phyloP scores from a whole-genome alignment of 2,797 vertebrate genomes.

The Lycodopsis pacificus region DNA sequence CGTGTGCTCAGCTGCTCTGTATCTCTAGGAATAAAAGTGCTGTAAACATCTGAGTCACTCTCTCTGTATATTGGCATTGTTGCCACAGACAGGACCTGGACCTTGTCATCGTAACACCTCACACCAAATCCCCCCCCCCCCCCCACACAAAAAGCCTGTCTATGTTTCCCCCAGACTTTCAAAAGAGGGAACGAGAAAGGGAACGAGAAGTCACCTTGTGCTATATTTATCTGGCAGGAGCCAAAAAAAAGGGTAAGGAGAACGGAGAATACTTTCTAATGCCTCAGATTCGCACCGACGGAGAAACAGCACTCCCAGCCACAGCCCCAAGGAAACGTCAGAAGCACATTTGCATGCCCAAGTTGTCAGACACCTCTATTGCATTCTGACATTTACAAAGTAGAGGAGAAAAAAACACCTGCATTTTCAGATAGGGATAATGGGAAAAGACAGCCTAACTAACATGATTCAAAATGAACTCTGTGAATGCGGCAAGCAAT shows the following conservation, averaged over 20 bases:
- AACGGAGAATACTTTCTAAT: slow-evolving; percentile 73
- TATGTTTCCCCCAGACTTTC: slow-evolving; percentile 48
- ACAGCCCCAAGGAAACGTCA: slow-evolving; percentile 74
- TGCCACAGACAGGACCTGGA: slow-evolving; percentile 62
- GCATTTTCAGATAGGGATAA: slow-evolving; percentile 80
- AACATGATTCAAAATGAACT: slow-evolving; percentile 82
- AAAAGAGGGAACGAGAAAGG: slow-evolving; percentile 40
- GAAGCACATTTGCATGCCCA: slow-evolving; percentile 79
- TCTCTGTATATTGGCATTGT: slow-evolving; percentile 62
- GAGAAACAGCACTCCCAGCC: slow-evolving; percentile 65
- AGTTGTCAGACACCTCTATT: slow-evolving; percentile 79
- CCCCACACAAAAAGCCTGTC: slow-evolving; percentile 52
- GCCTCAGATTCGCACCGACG: slow-evolving; percentile 67
- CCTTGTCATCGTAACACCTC: slow-evolving; percentile 75
- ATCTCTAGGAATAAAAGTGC: slow-evolving; percentile 72
- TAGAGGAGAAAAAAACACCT: slow-evolving; percentile 63
- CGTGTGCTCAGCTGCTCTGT: slow-evolving; percentile 69
- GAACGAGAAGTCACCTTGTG: slow-evolving; percentile 81
- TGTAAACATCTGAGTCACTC: slow-evolving; percentile 64
- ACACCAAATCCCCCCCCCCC: slow-evolving; percentile 43
- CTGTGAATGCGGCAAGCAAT: slow-evolving; percentile 71
- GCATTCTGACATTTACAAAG: slow-evolving; percentile 84
- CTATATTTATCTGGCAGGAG: slow-evolving; percentile 79
- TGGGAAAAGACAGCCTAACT: slow-evolving; percentile 80
- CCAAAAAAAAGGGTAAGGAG: slow-evolving; percentile 60